Base-by-base conservation (phyloP, 2,888 invertebrate species). In the Nomada ruficornis region DNA sequence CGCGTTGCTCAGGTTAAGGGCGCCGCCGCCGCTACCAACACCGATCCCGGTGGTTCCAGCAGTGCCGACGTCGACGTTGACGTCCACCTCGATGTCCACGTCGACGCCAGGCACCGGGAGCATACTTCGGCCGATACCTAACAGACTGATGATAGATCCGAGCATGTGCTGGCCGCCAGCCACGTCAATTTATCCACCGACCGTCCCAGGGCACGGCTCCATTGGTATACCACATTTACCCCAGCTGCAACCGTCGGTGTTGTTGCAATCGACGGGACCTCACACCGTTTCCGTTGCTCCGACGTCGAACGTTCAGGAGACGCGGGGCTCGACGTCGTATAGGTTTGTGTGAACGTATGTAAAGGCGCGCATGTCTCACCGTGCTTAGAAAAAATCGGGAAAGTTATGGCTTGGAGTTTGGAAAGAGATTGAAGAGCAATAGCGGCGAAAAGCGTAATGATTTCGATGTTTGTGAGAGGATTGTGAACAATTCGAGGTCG, bases 1-100 rank as follows among this genome's bases (percentile, higher is more conserved):
- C 0, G 95, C 95, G 9, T 95, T 96, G 89, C 93, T 96, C 64
- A 94, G 96, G 59, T 95, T 96, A 23, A 94, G 93, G 20, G 90
- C 89, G 3, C 87, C 91, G 50, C 88, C 92, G 47, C 47, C 47
- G 11, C 87, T 92, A 20, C 94, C 95, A 1, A 93, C 94, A 2
- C 94, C 94, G 4, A 73, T 86, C 5, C 70, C 70, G 26, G 72
- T 88, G n/a, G 78, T 82, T 11, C 83, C 90, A 11, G 75, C 72
- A 93, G 55, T 65, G 2, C 67, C 85, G n/a, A 75, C 84, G 10
- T 81, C 88, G 9, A 78, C 84, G 13, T 59, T 83, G 9, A 71
- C 94, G 13, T 94, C 94, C 0, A 94, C 82, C 82, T 82, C 85
- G 59, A 88, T 77, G 87, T 90, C 85, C 29, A 69, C 36, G 83